Conservation (phyloP, 2,888 invertebrate genomes). For the Eulithis prunata region DNA sequence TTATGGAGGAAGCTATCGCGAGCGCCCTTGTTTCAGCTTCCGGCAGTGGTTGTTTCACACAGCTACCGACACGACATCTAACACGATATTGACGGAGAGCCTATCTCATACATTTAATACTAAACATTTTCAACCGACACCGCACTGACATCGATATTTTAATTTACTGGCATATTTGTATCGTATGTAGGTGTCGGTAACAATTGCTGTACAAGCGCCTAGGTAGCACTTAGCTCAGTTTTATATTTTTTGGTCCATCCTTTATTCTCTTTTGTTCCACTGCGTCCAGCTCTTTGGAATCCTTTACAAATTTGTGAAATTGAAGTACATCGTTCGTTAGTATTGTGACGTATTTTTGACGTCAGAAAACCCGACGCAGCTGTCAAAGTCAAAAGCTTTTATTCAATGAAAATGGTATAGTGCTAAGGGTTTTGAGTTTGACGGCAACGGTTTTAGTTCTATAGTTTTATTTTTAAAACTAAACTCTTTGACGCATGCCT, state of each 20-base stretch:
- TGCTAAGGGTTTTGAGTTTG: background rate
- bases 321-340: background rate
- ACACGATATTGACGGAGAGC: too few species aligned
- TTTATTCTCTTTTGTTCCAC: background rate
- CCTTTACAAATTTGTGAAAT: slow-evolving; percentile 3
- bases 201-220: too few species aligned
- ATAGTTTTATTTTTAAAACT: too few species aligned
- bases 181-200: too few species aligned
- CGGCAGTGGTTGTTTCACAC: background rate
- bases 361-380: background rate
- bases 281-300: background rate
- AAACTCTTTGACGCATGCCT: too few species aligned
- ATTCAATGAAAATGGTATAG: background rate
- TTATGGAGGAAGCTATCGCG: slow-evolving; percentile 13
- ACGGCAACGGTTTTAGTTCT: too few species aligned
- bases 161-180: too few species aligned
- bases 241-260: slow-evolving; percentile 26
- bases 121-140: too few species aligned
- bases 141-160: too few species aligned
- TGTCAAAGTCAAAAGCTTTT: background rate
- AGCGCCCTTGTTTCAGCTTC: slow-evolving; percentile 15
- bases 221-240: slow-evolving; percentile 14
- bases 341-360: background rate
- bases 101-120: too few species aligned
- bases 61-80: too few species aligned